Evolutionary conservation across 1,140 invertebrate species (phyloP).

Genomic region (Neodiprion lecontei): DNA sequence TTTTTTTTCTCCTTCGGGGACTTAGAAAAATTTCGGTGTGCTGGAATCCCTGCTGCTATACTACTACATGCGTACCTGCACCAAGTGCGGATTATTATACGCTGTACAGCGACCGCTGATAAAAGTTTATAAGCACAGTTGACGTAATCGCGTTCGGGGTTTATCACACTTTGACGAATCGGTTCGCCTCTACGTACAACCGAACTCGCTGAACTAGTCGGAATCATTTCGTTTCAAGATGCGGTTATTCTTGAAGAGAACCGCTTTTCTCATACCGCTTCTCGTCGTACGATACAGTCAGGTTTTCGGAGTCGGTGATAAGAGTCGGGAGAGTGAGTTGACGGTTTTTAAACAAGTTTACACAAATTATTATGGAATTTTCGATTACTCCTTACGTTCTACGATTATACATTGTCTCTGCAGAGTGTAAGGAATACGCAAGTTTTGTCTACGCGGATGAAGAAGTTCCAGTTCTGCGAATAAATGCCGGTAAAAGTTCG

Average conservation of each 20-base stretch:
- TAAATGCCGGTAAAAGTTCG: constrained; percentile 30
- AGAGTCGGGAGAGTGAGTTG: neutral
- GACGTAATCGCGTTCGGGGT: neutral
- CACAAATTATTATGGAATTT: no score
- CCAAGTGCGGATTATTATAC: no score
- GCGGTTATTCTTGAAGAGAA: neutral
- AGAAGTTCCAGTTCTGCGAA: constrained; percentile 38
- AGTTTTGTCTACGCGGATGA: constrained; percentile 40
- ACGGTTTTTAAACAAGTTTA: neutral
- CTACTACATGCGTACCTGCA: no score
- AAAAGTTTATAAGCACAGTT: neutral
- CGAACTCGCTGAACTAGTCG: neutral
- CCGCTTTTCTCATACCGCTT: neutral
- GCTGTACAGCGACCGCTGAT: no score
- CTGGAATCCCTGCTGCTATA: no score
- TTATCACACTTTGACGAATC: neutral
- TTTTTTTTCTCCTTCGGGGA: no score
- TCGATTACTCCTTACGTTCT: neutral
- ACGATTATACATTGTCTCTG: neutral
- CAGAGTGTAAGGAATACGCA: constrained; percentile 50
- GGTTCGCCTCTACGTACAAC: neutral
- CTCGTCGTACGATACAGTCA: neutral
- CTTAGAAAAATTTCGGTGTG: no score
- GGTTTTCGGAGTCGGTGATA: neutral
- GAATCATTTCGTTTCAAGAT: neutral